phyloP scores from a whole-genome alignment of 2,888 invertebrate species.

The Spodoptera littoralis region DNA sequence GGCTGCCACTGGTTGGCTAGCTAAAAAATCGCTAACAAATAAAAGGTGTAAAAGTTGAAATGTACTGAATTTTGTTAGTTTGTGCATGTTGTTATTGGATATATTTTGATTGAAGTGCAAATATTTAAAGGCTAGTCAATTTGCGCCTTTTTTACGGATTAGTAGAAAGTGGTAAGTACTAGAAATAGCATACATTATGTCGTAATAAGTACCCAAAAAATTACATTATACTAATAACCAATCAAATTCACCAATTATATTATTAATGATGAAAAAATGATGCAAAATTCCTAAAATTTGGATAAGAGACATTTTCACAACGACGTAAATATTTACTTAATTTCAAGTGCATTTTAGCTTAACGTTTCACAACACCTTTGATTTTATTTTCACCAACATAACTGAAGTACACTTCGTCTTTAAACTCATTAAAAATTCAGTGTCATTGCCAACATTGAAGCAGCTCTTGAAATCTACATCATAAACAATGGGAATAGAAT shows the following conservation, averaged over 20 bases:
- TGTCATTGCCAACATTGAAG: no score
- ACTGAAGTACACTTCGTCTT: background rate
- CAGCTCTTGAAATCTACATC: no score
- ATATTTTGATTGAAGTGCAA: conserved; percentile 21
- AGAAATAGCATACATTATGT: no score
- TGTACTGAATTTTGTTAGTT: conserved; percentile 76
- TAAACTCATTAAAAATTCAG: background rate
- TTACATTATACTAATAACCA: no score
- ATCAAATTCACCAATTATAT: no score
- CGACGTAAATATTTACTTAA: conserved; percentile 43
- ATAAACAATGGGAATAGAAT: no score
- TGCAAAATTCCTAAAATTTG: no score
- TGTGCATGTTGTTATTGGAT: conserved; percentile 23
- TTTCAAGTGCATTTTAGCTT: conserved; percentile 43
- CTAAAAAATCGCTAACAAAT: conserved; percentile 66
- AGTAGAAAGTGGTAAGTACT: no score
- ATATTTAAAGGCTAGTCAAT: conserved; percentile 3
- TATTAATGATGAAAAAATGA: no score
- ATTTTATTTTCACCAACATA: conserved; percentile 22
- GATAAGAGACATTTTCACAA: conserved; percentile 7
- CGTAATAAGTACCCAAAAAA: no score
- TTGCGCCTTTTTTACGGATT: no score
- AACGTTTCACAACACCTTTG: conserved; percentile 25
- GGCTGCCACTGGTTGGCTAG: conserved; percentile 75
- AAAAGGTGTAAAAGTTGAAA: conserved; percentile 79